Conservation (phyloP, 2,113 vertebrate species). For the Collichthys lucidus region DNA sequence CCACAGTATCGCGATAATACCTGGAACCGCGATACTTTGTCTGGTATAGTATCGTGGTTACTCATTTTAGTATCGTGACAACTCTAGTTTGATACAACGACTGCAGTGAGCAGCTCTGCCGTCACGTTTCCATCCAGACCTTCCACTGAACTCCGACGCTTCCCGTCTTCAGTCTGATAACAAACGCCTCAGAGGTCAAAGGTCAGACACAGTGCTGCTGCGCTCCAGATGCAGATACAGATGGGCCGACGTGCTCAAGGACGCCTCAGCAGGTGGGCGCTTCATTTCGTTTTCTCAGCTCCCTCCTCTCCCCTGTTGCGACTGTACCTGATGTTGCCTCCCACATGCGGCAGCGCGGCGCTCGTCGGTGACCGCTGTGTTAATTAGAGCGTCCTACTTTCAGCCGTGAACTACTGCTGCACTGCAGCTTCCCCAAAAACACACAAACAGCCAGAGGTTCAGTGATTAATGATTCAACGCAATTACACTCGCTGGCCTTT, state of each 20-base stretch:
- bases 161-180: too few species aligned
- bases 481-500: slow-evolving; percentile 41
- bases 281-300: neutral
- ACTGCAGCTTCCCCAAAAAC: slow-evolving; percentile 14
- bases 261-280: neutral
- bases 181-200: neutral
- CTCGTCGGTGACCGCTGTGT: neutral
- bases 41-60: too few species aligned
- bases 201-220: neutral
- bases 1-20: too few species aligned
- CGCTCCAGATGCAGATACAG: neutral
- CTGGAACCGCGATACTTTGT: too few species aligned
- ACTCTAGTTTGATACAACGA: too few species aligned
- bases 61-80: too few species aligned
- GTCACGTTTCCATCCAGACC: too few species aligned
- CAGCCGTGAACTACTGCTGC: slow-evolving; percentile 21
- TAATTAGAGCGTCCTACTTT: slow-evolving; percentile 52
- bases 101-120: too few species aligned
- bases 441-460: slow-evolving; percentile 51
- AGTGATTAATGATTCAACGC: slow-evolving; percentile 7
- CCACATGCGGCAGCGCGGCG: neutral
- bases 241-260: neutral
- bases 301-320: neutral
- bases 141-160: too few species aligned
- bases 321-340: neutral